phyloP scores from a whole-genome alignment of 2,113 vertebrate species.

The Tretioscincus oriximinensis region DNA sequence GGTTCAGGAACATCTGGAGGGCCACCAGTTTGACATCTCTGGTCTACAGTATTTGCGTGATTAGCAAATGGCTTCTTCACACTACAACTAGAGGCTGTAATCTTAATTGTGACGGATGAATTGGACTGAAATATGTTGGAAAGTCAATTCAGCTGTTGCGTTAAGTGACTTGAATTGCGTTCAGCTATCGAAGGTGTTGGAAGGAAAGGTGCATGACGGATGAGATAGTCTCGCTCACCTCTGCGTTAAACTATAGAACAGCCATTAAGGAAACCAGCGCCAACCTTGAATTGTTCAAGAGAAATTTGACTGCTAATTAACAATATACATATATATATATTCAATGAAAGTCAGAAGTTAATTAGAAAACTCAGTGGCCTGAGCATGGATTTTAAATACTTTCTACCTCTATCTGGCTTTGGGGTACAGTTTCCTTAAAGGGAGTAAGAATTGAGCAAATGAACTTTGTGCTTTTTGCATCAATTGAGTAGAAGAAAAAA shows the following conservation, averaged over 20 bases:
- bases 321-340: slow-evolving; percentile 19
- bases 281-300: slow-evolving; percentile 58
- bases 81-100: not conserved
- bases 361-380: slow-evolving; percentile 53
- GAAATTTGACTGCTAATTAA: slow-evolving; percentile 62
- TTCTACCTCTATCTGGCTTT: slow-evolving; percentile 36
- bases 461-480: slow-evolving; percentile 40
- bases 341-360: slow-evolving; percentile 62
- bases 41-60: slow-evolving; percentile 32
- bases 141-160: slow-evolving; percentile 55
- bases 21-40: no score
- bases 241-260: slow-evolving; percentile 55
- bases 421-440: slow-evolving; percentile 18
- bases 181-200: slow-evolving; percentile 36
- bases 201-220: slow-evolving; percentile 45
- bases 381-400: slow-evolving; percentile 57
- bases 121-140: slow-evolving; percentile 52
- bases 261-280: slow-evolving; percentile 55
- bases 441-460: not conserved
- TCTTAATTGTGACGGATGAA: slow-evolving; percentile 51
- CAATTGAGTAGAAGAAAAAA: slow-evolving; percentile 16
- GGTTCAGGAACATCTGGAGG: no score
- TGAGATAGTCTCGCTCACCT: slow-evolving; percentile 38
- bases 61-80: slow-evolving; percentile 42
- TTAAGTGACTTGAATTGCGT: slow-evolving; percentile 55